These are phyloP conservation scores for Halyomorpha halys DNA, from an alignment of 1,140 invertebrate species.

Conservation along the genomic window DNA sequence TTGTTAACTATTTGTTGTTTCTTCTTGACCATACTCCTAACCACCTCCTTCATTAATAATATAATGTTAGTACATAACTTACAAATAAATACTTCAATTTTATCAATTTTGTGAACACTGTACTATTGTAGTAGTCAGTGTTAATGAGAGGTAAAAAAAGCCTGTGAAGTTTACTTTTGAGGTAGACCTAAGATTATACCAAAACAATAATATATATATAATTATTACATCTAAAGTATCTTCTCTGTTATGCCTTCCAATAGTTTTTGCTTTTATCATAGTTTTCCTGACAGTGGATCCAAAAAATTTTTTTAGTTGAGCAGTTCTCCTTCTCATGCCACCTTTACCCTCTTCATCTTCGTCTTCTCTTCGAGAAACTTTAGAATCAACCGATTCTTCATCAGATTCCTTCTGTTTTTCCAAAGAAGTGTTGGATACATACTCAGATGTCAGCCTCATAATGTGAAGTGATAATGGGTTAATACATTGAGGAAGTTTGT, in stretches of 20 bases:
- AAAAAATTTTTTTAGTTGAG: conserved; percentile 71
- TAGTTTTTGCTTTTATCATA: conserved; percentile 79
- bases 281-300: conserved; percentile 79
- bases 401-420: conserved; percentile 64
- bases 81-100: too few relatives aligned
- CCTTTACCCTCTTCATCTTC: conserved; percentile 37
- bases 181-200: too few relatives aligned
- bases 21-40: too few relatives aligned
- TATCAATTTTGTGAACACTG: too few relatives aligned
- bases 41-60: too few relatives aligned
- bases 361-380: conserved; percentile 46
- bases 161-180: too few relatives aligned
- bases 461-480: conserved; percentile 84
- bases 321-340: conserved; percentile 44
- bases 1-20: too few relatives aligned
- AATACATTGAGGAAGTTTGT: conserved; percentile 79
- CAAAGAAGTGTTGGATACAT: conserved; percentile 61
- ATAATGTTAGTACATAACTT: too few relatives aligned
- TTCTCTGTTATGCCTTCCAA: conserved; percentile 69
- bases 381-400: conserved; percentile 71
- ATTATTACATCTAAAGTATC: conserved; percentile 62
- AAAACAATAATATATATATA: too few relatives aligned
- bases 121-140: too few relatives aligned
- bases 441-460: conserved; percentile 83
- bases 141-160: too few relatives aligned